Conservation (phyloP, 2,113 vertebrate species). For the Colaptes auratus region DNA sequence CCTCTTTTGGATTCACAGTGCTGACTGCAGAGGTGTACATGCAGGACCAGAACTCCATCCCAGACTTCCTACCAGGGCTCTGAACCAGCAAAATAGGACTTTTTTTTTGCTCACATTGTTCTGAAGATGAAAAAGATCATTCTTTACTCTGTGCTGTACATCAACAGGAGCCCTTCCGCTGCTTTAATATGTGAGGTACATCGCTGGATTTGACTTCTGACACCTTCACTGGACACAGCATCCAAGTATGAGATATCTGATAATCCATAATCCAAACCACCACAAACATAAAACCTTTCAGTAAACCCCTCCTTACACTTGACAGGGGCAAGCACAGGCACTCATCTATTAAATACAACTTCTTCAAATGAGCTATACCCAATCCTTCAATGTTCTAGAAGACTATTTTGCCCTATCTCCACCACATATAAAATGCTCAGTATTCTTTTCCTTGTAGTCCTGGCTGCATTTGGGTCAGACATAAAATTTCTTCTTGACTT, state of each 20-base stretch:
- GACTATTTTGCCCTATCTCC: neutral
- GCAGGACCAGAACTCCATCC: neutral
- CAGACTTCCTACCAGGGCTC: neutral
- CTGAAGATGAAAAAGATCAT: neutral
- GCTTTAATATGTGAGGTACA: neutral
- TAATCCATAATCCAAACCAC: neutral
- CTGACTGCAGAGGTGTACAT: neutral
- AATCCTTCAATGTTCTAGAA: neutral
- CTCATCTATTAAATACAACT: fast-evolving
- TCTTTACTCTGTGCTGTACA: neutral
- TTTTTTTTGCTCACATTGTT: neutral
- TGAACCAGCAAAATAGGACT: neutral
- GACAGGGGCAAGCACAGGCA: neutral
- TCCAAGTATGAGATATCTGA: neutral
- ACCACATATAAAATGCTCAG: neutral
- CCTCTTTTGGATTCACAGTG: neutral
- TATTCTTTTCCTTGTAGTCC: neutral
- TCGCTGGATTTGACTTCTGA: neutral
- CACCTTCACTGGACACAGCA: neutral
- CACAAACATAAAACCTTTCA: neutral
- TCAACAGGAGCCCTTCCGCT: neutral
- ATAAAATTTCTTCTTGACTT: neutral
- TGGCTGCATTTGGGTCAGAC: neutral
- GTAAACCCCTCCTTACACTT: neutral
- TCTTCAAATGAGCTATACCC: neutral